Conservation (phyloP, 1,140 invertebrate genomes). For the Pemphigus obesinymphae region DNA sequence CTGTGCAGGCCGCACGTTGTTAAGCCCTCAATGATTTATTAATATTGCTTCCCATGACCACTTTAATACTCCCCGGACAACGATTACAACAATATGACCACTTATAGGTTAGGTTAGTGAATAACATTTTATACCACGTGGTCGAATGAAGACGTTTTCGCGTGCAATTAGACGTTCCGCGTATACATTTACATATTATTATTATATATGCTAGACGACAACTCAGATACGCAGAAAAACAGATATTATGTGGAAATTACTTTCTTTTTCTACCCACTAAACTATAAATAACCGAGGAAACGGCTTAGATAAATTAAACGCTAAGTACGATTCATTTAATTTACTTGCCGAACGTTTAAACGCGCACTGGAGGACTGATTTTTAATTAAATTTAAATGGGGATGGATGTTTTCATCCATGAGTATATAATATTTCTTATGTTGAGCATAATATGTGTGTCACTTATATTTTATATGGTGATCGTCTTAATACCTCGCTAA, state of each 20-base stretch:
- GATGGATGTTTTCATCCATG: not conserved
- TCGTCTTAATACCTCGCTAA: not conserved
- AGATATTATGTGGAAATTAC: not conserved
- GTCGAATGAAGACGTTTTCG: not conserved
- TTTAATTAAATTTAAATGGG: slow-evolving; percentile 14
- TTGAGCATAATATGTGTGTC: not conserved
- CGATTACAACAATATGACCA: slow-evolving; percentile 16
- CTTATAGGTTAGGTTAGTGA: too few relatives aligned
- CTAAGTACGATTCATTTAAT: not conserved
- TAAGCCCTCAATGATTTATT: not conserved
- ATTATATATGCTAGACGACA: too few relatives aligned
- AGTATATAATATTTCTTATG: not conserved
- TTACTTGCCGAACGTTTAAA: not conserved
- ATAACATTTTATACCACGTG: not conserved
- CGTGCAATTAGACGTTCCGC: not conserved
- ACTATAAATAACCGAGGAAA: slow-evolving; percentile 7
- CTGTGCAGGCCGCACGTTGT: not conserved
- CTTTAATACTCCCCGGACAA: not conserved
- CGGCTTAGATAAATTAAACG: not conserved
- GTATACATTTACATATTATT: not conserved
- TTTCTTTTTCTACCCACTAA: not conserved
- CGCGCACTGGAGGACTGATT: not conserved
- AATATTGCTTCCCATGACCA: not conserved
- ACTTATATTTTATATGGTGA: not conserved
- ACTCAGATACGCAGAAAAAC: not conserved